A percentile compares a stretch with the other conserved stretches of the same genome.
Evolutionary conservation across 2,888 invertebrate species (phyloP).

Genomic region (Tolmerus cingulatus): DNA sequence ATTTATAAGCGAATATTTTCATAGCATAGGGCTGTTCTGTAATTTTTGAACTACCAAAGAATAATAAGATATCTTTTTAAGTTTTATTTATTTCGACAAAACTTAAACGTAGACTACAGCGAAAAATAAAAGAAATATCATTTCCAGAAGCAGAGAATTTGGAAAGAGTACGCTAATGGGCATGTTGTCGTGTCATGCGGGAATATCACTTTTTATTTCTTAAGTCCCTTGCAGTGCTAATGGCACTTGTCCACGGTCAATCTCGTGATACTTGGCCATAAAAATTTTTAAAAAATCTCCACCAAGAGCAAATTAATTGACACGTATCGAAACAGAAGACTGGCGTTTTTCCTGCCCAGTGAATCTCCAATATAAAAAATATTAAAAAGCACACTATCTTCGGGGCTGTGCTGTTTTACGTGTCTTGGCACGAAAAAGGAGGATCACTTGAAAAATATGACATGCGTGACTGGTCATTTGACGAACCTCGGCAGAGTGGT

Average conservation of each 20-base stretch:
- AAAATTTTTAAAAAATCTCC: neutral
- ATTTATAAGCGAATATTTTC: neutral
- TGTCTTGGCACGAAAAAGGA: neutral
- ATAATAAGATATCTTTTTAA: neutral
- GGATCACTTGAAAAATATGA: neutral
- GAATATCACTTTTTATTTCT: neutral
- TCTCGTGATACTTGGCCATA: conserved; percentile 14
- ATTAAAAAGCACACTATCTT: neutral
- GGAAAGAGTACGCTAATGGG: neutral
- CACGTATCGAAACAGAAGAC: neutral
- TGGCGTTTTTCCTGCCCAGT: neutral
- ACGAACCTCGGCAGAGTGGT: conserved; percentile 10
- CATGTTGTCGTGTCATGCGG: neutral
- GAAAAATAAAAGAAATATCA: neutral
- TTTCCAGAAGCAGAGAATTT: neutral
- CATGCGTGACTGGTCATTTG: conserved; percentile 17
- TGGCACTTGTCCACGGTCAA: conserved; percentile 11
- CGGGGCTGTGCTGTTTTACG: neutral
- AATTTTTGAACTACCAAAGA: neutral
- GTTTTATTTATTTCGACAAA: neutral
- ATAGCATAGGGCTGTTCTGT: neutral
- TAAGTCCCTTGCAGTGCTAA: neutral
- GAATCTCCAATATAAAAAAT: neutral
- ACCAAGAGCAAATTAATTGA: conserved; percentile 11
- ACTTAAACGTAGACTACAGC: neutral